Evolutionary conservation across 2,888 invertebrate genomes (phyloP), one percentile per base, ranked within the genome.

Genomic region (Dynastes hyllus): DNA sequence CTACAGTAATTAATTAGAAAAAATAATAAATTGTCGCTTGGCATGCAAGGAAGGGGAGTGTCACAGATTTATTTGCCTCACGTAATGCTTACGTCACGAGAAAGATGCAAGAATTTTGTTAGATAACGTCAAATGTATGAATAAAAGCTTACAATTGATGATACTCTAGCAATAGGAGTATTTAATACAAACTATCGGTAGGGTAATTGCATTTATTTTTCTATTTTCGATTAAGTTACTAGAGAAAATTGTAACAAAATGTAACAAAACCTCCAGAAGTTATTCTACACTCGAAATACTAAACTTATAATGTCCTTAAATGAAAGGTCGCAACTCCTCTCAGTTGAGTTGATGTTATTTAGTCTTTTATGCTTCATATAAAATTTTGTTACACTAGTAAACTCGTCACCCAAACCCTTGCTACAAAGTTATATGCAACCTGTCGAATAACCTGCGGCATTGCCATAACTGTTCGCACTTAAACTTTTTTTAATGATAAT

Each of bases 1-100:
- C 53, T 6, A 53, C 16, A 53, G 53, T 53, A 53, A 53, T 53
- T 53, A 53, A 53, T 16, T 53, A 16, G 11, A 45, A 45, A 45
- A 53, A 53, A 53, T 53, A 53, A 53, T 53, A 53, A 53, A 53
- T 53, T 53, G 53, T 6, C 6, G 53, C 5, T 53, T 53, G 5
- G 16, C 53, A 53, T 53, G 53, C 53, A n/a, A 53, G n/a, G 13
- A 53, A 53, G 53, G 16, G 53, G 53, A 9, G 53, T n/a, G 16
- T n/a, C n/a, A n/a, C 53, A 53, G 53, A 53, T 53, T 53, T 53
- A 53, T 53, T 53, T 53, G 53, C 53, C n/a, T 3, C 13, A 53
- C 6, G 53, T 6, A 53, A 53, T 53, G 53, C n/a, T 53, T n/a
- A 53, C 13, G 16, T 6, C n/a, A 53, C 4, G n/a, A 53, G 0